phyloP scores from a whole-genome alignment of 2,113 vertebrate genomes.

The Calypte anna region DNA sequence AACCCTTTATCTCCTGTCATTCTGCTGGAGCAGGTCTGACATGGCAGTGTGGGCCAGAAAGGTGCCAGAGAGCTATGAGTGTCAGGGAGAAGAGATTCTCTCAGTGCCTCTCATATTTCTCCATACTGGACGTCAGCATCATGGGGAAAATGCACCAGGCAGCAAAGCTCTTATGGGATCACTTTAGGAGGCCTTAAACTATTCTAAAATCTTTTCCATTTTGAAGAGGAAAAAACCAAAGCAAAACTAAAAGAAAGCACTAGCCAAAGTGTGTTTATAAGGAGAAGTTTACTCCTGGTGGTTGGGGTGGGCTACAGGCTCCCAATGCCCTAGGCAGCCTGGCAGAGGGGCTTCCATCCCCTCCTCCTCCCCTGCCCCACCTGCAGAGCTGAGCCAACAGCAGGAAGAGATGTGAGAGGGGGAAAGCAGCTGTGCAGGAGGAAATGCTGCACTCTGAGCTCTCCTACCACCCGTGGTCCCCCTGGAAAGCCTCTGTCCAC shows the following conservation, averaged over 20 bases:
- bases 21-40: neutral
- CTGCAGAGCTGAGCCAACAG: neutral
- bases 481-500: constrained; percentile 83
- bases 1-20: no score
- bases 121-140: accelerated
- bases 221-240: accelerated
- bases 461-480: neutral
- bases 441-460: neutral
- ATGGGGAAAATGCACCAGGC: neutral
- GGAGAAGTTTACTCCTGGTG: neutral
- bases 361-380: no score
- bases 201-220: neutral
- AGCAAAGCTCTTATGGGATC: neutral
- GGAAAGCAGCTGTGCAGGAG: neutral
- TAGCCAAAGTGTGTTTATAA: neutral
- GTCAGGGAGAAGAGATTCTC: neutral
- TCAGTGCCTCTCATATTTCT: accelerated
- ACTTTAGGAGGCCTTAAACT: neutral
- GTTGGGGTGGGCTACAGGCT: accelerated
- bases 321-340: neutral
- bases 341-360: neutral
- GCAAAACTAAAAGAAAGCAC: neutral
- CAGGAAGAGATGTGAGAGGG: neutral
- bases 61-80: neutral
- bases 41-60: accelerated